These are phyloP conservation scores for Hylaeus volcanicus DNA, from an alignment of 1,140 invertebrate genomes.

Conservation along the genomic window DNA sequence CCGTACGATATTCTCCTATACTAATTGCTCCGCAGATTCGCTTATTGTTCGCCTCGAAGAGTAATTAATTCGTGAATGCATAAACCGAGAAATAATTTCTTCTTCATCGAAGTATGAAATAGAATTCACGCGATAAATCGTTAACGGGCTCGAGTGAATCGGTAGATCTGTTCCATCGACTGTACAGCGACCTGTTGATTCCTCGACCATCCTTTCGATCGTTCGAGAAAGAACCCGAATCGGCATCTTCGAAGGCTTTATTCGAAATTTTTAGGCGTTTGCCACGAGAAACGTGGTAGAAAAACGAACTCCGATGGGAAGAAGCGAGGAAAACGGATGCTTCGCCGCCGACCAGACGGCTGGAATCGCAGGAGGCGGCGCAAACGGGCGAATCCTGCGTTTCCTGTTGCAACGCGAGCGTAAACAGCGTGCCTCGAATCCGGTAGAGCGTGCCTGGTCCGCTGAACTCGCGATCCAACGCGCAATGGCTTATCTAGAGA, in stretches of 20 bases:
- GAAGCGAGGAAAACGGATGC: background rate
- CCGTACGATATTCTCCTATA: no score
- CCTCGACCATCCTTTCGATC: background rate
- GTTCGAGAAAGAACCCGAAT: background rate
- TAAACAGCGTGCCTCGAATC: slow-evolving; percentile 19
- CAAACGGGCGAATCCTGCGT: background rate
- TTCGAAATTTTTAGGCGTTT: background rate
- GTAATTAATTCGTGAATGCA: no score
- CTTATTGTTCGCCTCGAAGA: no score
- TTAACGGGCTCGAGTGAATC: no score
- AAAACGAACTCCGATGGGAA: background rate
- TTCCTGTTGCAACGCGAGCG: slow-evolving; percentile 37
- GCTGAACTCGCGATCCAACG: slow-evolving; percentile 49
- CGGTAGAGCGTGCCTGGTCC: slow-evolving; percentile 35
- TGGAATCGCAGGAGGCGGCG: background rate
- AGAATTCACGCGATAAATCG: no score
- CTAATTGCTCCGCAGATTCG: no score
- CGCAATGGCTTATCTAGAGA: background rate
- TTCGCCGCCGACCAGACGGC: background rate
- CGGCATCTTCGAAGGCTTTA: no score
- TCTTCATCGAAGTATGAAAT: no score
- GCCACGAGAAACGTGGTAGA: no score
- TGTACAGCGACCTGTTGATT: background rate
- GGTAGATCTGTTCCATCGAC: no score
- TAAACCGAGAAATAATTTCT: no score